Evolutionary conservation across 2,113 vertebrate species (phyloP), one percentile per base, ranked within the genome.

Genomic region (Diglossa brunneiventris): DNA sequence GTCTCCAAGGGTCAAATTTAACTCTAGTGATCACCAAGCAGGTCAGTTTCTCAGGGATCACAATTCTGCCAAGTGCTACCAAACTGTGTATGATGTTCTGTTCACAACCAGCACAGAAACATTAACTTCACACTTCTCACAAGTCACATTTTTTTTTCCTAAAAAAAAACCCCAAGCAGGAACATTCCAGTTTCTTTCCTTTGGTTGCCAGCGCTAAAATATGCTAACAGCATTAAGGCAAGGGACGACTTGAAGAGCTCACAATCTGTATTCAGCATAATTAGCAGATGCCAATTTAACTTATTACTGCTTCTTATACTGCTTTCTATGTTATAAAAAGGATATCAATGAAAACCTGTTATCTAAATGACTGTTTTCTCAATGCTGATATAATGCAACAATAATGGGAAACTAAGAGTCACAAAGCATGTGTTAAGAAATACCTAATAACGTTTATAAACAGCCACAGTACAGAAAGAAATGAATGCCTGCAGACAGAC

Each of bases 211-310:
- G 95, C 94, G 95, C 94, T 96, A 96, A 96, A 96, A 96, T 97
- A 96, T 96, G 96, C 96, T 97, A 96, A 94, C 95, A 96, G 79
- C 96, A 96, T 94, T 96, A 96, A 97, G 83, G 95, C 92, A 96
- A 96, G 89, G 91, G 95, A 96, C 70, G 81, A 95, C 92, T 95
- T 96, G 94, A 90, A 96, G 94, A 96, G 95, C 96, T 96, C 26
- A 31, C 95, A 97, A 96, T 97, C 95, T 96, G 95, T 94, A 97
- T 95, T 96, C 96, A 88, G 96, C 89, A 97, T 97, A 97, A 97
- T 97, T 97, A 97, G 95, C 96, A 96, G 96, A 96, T 96, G 95
- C 96, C 96, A 97, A 95, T 96, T 96, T 94, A 94, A 95, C 94
- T 97, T 96, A 97, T 96, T 97, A 96, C 92, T 94, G 95, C 87